Evolutionary conservation across 1,140 invertebrate species (phyloP), one percentile per base, ranked within the genome.

Genomic region (Drosophila carrolli): DNA sequence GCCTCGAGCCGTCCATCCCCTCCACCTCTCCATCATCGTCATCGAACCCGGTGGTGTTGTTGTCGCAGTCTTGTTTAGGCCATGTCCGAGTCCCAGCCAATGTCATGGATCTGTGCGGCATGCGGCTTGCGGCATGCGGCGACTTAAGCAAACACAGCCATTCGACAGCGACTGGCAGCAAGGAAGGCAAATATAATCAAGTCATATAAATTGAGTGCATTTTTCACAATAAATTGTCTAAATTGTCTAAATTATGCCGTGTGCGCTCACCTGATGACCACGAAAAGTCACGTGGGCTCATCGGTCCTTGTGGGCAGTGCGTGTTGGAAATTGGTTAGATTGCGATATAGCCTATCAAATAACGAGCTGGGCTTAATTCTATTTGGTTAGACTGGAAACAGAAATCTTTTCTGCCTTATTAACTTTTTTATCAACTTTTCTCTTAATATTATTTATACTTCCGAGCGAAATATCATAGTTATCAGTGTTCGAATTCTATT

Each of bases 151-250:
- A 89, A 89, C 80, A 88, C 56, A 78, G 75, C 79, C 62, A 66
- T 53, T 67, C 53, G 54, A 58, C 41, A 51, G 61, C 54, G 40
- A 65, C 41, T 51, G 47, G 32, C 32, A 54, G 58, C 57, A 66
- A 55, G 40, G 32, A 51, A 88, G 75, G 81, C 83, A 75, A 79
- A 78, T 89, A 89, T 89, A 89, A 89, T 89, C 84, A 89, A 89
- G 84, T 89, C 84, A 84, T 89, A 89, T 89, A 89, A 89, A 89
- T 89, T 89, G 85, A 89, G 77, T 90, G 74, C 80, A 89, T 89
- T 89, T 89, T 90, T 89, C 84, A 89, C 73, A 84, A 89, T 89
- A 89, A 89, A 83, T 83, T 67, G 82, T 83, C 72, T 73, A 84
- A 86, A 86, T 86, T 88, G 83, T 86, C 83, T 88, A 86, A 86